Conservation (phyloP, 2,797 vertebrate species). For the Sorex maritimensis region DNA sequence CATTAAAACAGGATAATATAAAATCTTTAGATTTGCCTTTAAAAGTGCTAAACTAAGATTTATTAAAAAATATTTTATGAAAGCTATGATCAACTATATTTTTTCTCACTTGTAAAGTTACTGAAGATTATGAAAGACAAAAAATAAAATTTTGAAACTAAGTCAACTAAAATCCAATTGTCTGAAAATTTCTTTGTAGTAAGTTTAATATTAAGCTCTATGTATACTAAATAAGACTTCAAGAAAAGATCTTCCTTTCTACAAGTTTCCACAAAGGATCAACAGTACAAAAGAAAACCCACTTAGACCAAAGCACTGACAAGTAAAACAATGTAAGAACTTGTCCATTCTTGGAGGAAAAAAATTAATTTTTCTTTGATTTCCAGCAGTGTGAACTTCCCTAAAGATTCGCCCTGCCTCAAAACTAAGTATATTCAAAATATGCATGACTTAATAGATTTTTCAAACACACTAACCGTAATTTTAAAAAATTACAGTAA, state of each 20-base stretch:
- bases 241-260: conserved; percentile 43
- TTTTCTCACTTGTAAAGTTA: conserved; percentile 56
- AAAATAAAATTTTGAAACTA: conserved; percentile 62
- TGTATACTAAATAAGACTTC: background rate
- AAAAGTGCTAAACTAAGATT: conserved; percentile 48
- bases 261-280: conserved; percentile 26
- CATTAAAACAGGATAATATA: conserved; percentile 57
- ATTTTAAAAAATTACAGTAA: conserved; percentile 19
- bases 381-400: conserved; percentile 66
- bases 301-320: conserved; percentile 55
- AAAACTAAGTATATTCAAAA: conserved; percentile 64
- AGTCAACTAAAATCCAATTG: conserved; percentile 52
- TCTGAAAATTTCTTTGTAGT: conserved; percentile 5
- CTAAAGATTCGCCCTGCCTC: conserved; percentile 66
- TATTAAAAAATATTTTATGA: conserved; percentile 7
- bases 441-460: conserved; percentile 65
- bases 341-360: background rate
- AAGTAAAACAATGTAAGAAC: background rate
- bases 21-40: conserved; percentile 53
- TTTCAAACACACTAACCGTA: conserved; percentile 2
- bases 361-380: conserved; percentile 71
- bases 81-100: conserved; percentile 43
- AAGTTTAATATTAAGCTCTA: background rate
- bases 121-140: conserved; percentile 11
- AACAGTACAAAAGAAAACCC: conserved; percentile 34